These are phyloP conservation scores for Nemopilema nomurai DNA, from an alignment of 30 jellyfish, hydroid and myxozoan species.

Conservation along the genomic window DNA sequence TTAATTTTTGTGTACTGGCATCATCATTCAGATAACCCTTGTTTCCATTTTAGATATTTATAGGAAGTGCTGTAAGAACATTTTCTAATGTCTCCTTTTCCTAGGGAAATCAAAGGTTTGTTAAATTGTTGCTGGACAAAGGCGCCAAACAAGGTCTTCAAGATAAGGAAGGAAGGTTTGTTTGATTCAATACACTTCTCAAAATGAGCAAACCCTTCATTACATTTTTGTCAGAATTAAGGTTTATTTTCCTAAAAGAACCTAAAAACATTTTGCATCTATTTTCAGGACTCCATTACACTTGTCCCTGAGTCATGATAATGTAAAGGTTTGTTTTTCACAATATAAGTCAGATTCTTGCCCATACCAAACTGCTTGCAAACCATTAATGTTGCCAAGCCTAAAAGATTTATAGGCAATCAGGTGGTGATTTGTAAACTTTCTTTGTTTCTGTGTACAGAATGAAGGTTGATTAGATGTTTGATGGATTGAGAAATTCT, in stretches of 20 bases:
- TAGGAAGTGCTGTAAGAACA: not conserved
- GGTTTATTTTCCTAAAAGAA: no score
- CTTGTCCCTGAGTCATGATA: constrained; percentile 87
- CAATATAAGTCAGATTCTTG: not conserved
- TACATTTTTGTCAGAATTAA: not conserved
- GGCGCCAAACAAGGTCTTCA: constrained; percentile 77
- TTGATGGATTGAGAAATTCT: not conserved
- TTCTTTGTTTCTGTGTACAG: not conserved
- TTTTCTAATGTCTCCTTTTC: not conserved
- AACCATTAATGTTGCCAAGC: no score
- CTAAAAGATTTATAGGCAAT: not conserved
- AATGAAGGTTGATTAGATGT: not conserved
- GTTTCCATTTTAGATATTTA: no score
- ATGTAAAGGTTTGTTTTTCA: constrained; percentile 65
- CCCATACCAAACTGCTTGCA: no score
- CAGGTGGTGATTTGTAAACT: not conserved
- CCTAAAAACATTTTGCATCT: no score
- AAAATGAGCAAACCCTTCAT: no score
- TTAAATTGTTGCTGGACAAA: constrained; percentile 76
- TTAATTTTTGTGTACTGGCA: no score
- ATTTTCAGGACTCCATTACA: constrained; percentile 91
- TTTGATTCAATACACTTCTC: not conserved
- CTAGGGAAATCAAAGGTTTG: constrained; percentile 92
- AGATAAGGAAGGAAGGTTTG: constrained; percentile 92
- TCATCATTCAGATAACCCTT: no score